Base-by-base conservation (phyloP, 2,113 vertebrate species). In the Vulpes lagopus region DNA sequence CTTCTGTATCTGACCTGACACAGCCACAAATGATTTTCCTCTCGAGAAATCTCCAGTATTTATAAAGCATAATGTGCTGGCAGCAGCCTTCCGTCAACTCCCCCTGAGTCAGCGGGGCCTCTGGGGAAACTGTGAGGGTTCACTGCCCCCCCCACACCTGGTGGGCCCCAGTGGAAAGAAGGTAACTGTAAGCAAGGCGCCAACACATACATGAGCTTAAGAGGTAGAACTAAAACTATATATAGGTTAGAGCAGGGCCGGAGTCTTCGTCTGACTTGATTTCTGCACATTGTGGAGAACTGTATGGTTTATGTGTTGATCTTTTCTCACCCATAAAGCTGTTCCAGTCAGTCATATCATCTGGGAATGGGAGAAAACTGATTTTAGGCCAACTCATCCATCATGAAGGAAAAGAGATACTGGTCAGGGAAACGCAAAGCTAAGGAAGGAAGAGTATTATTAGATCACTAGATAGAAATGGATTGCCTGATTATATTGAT, bases 1-100 rank as follows among this genome's bases (percentile, higher is more conserved):
- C 32, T 93, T 92, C 89, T 83, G 12, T 79, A 73, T 74, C 53
- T 94, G 65, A 90, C 38, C 59, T 78, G 64, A 81, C 67, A 86
- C 11, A 82, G 62, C 53, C 86, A 59, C 67, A 88, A 67, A 79
- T 22, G 16, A 81, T 93, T 76, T 89, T 81, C 59, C 81, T 96
- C 81, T 19, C 53, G 20, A 92, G 88, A 73, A 94, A 97, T 8
- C 19, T n/a, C 51, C 67, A 20, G 3, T 25, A 89, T 84, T 76
- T 73, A n/a, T 43, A 65, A 92, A 51, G 74, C 20, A 49, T 38
- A 51, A 0, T 57, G 76, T 64, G 27, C 85, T 57, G 35, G 4
- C 59, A 78, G 51, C 22, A 15, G 51, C 57, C 78, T 43, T 49
- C 30, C 81, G 14, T 27, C n/a, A 27, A 60, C 30, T 35, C 62